phyloP scores from a whole-genome alignment of 1,140 invertebrate species.

The Cecropterus lyciades region DNA sequence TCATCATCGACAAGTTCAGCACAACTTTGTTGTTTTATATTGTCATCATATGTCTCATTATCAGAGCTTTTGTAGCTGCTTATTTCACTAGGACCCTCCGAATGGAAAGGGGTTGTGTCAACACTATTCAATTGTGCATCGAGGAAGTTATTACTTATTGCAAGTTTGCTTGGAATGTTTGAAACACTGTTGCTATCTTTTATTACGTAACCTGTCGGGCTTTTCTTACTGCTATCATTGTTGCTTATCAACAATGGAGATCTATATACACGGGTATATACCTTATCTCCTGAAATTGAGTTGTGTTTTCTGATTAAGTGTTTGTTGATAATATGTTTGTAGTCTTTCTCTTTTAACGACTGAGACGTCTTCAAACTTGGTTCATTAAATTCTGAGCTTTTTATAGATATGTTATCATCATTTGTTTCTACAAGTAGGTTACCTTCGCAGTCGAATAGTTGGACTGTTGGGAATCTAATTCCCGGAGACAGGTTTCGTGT shows the following conservation, averaged over 20 bases:
- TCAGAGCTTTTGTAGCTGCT: slow-evolving; percentile 84
- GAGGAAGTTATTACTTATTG: slow-evolving; percentile 58
- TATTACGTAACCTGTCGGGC: slow-evolving; percentile 47
- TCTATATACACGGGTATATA: slow-evolving; percentile 76
- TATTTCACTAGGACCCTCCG: slow-evolving; percentile 70
- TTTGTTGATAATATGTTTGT: slow-evolving; percentile 62
- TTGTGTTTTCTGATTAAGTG: slow-evolving; percentile 73
- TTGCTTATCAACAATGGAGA: slow-evolving; percentile 47
- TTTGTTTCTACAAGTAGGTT: slow-evolving; percentile 83
- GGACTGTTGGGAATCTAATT: slow-evolving; percentile 78
- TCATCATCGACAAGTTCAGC: neutral
- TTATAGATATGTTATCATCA: slow-evolving; percentile 82
- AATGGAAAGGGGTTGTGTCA: slow-evolving; percentile 71
- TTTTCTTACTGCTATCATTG: slow-evolving; percentile 41
- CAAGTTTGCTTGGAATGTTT: slow-evolving; percentile 77
- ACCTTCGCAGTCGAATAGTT: slow-evolving; percentile 83
- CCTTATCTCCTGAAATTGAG: slow-evolving; percentile 72
- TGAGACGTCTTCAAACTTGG: slow-evolving; percentile 56
- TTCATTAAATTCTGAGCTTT: slow-evolving; percentile 70
- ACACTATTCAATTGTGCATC: slow-evolving; percentile 66
- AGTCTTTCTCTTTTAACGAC: slow-evolving; percentile 74
- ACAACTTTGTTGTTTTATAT: slow-evolving; percentile 41
- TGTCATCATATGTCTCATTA: slow-evolving; percentile 72
- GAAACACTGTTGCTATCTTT: slow-evolving; percentile 55
- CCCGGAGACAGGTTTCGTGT: slow-evolving; percentile 78